These are phyloP conservation scores for Pterostichus madidus DNA, from an alignment of 2,888 invertebrate genomes.

Conservation along the genomic window DNA sequence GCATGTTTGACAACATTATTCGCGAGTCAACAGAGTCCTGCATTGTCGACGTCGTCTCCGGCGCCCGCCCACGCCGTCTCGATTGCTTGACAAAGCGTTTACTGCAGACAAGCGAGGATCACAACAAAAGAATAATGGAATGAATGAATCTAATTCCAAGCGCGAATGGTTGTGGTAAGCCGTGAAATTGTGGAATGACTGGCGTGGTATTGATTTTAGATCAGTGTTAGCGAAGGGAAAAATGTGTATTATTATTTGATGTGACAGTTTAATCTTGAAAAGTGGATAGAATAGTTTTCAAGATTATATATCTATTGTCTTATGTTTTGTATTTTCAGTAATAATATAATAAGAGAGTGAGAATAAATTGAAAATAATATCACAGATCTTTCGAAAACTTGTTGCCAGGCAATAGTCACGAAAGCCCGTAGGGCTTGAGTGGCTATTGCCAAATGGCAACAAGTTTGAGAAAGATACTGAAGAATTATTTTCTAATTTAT, in stretches of 20 bases:
- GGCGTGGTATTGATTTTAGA: neutral
- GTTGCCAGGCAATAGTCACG: no score
- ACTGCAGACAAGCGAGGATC: neutral
- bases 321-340: no score
- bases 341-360: no score
- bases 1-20: constrained; percentile 1
- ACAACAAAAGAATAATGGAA: constrained; percentile 28
- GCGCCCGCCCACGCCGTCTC: neutral
- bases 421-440: no score
- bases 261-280: neutral
- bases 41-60: neutral
- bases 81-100: constrained; percentile 13
- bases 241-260: constrained; percentile 5
- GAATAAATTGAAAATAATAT: no score
- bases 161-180: neutral
- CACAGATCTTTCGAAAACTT: no score
- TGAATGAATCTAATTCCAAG: constrained; percentile 4
- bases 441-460: no score
- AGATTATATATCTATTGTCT: no score
- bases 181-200: neutral
- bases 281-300: neutral
- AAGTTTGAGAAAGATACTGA: no score
- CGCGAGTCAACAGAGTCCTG: constrained; percentile 1
- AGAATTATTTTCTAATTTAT: no score
- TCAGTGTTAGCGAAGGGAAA: neutral